Evolutionary conservation across 2,888 invertebrate genomes (phyloP).

Genomic region (Drosophila neutralis): DNA sequence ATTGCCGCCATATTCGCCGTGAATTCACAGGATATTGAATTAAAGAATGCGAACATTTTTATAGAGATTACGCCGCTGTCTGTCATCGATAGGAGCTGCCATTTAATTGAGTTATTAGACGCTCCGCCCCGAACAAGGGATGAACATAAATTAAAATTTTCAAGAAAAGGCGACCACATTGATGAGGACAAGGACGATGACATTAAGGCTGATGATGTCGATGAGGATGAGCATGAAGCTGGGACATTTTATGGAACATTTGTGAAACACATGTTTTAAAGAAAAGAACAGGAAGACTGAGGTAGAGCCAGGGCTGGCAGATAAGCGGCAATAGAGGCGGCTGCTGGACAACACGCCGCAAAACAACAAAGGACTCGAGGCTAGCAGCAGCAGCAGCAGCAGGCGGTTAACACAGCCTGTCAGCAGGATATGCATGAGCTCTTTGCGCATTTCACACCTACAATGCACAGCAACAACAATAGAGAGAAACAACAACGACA

Average conservation of each 20-base stretch:
- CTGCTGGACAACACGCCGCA: constrained; percentile 44
- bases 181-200: constrained; percentile 16
- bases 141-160: constrained; percentile 72
- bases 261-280: constrained; percentile 73
- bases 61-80: constrained; percentile 50
- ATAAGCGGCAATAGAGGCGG: constrained; percentile 44
- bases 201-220: constrained; percentile 8
- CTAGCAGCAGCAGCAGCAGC: constrained; percentile 58
- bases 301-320: constrained; percentile 19
- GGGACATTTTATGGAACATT: constrained; percentile 55
- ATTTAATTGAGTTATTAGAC: constrained; percentile 79
- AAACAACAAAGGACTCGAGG: constrained; percentile 67
- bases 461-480: constrained; percentile 48
- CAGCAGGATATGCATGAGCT: constrained; percentile 82
- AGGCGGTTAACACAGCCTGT: constrained; percentile 63
- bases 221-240: constrained; percentile 50
- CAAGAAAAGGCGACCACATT: constrained; percentile 45
- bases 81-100: constrained; percentile 62
- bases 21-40: constrained; percentile 74
- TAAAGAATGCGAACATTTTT: constrained; percentile 69
- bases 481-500: constrained; percentile 40
- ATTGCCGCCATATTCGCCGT: constrained; percentile 23
- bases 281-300: constrained; percentile 35
- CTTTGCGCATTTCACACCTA: constrained; percentile 82
- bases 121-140: constrained; percentile 42